These are phyloP conservation scores for Lacerta viridis DNA, from an alignment of 2,797 vertebrate genomes.

Conservation along the genomic window DNA sequence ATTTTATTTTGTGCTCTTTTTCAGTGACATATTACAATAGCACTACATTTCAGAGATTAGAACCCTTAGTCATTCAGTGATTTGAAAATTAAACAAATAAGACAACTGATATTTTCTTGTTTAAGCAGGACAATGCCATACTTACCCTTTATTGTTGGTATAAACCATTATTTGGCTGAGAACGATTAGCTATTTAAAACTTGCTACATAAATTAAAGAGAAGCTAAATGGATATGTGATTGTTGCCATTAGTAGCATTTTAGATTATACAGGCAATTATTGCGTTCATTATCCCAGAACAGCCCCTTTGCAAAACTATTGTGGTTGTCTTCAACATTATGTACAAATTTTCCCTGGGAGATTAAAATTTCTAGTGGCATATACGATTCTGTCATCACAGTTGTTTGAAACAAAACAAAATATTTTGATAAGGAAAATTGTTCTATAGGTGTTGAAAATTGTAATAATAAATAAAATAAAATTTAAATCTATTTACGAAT, in stretches of 20 bases:
- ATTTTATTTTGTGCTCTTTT: neutral
- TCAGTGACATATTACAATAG: slow-evolving; percentile 26
- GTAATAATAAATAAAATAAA: slow-evolving; percentile 25
- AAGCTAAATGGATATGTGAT: slow-evolving; percentile 83
- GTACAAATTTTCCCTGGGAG: slow-evolving; percentile 80
- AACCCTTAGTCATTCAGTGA: slow-evolving; percentile 31
- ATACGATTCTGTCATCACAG: slow-evolving; percentile 79
- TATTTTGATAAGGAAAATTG: slow-evolving; percentile 79
- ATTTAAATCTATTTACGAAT: slow-evolving; percentile 51
- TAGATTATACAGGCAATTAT: slow-evolving; percentile 86
- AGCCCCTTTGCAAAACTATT: slow-evolving; percentile 77
- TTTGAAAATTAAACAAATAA: slow-evolving; percentile 42
- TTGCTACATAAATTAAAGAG: slow-evolving; percentile 85
- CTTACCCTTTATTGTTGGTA: slow-evolving; percentile 75
- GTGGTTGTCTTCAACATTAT: slow-evolving; percentile 76
- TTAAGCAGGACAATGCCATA: slow-evolving; percentile 65
- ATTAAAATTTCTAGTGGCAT: slow-evolving; percentile 81
- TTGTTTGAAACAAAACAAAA: slow-evolving; percentile 78
- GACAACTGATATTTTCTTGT: slow-evolving; percentile 51
- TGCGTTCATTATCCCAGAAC: slow-evolving; percentile 80
- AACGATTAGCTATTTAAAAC: slow-evolving; percentile 83
- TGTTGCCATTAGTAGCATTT: slow-evolving; percentile 84
- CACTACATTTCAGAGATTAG: slow-evolving; percentile 29
- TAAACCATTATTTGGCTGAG: slow-evolving; percentile 80
- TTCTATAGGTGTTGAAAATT: slow-evolving; percentile 68